A percentile compares a stretch with the other conserved stretches of the same genome.
phyloP scores from a whole-genome alignment of 2,113 vertebrate species.

The Ascaphus truei region DNA sequence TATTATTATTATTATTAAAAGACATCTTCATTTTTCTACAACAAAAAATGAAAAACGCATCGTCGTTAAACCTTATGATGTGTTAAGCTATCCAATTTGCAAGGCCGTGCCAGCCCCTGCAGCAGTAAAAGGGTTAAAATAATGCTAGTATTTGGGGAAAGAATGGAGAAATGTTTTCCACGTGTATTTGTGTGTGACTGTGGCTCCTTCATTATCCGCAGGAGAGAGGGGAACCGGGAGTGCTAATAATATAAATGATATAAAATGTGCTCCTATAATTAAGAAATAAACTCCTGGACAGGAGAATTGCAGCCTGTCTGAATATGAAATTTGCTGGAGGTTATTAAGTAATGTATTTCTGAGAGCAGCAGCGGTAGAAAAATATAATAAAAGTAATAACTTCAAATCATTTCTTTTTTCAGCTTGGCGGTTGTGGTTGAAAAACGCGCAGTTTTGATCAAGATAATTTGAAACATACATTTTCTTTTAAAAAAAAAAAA shows the following conservation, averaged over 20 bases:
- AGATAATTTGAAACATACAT: constrained; percentile 31
- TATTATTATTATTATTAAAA: too few species aligned
- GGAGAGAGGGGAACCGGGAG: too few species aligned
- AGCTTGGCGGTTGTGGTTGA: constrained; percentile 5
- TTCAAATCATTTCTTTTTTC: constrained; percentile 21
- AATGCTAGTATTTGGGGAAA: constrained; percentile 5
- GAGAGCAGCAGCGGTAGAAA: constrained; percentile 43
- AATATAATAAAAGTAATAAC: constrained; percentile 40
- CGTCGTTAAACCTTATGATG: too few species aligned
- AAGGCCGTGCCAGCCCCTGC: too few species aligned
- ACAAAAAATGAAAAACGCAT: too few species aligned
- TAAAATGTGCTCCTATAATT: constrained; percentile 48
- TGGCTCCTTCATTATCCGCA: too few species aligned
- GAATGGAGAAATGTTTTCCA: constrained; percentile 6
- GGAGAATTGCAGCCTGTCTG: constrained; percentile 27
- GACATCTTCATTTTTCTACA: too few species aligned
- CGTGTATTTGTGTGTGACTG: too few species aligned
- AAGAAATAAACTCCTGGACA: constrained; percentile 40
- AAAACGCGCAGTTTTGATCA: constrained; percentile 34
- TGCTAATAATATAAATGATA: constrained; percentile 41
- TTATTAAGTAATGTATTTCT: constrained; percentile 53
- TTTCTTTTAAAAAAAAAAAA: constrained; percentile 18
- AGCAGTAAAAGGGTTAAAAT: too few species aligned
- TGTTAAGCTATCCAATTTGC: too few species aligned
- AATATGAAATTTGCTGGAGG: constrained; percentile 40